These are phyloP conservation scores for Ditula angustiorana DNA, from an alignment of 2,888 invertebrate species.

Conservation along the genomic window DNA sequence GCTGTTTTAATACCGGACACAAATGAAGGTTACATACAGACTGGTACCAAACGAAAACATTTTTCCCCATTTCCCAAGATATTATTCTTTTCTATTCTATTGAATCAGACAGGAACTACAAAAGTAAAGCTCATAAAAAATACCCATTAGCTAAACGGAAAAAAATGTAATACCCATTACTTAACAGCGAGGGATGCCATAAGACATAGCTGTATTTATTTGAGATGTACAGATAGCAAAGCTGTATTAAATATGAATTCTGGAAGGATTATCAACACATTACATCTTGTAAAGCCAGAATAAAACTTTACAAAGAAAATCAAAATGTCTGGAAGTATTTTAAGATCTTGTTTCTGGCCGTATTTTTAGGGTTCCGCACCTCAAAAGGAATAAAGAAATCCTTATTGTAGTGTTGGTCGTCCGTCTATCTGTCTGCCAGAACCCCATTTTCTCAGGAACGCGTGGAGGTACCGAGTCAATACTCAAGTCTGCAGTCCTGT, in stretches of 20 bases:
- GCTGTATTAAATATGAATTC: slow-evolving; percentile 19
- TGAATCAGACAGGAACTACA: slow-evolving; percentile 42
- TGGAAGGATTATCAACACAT: slow-evolving; percentile 19
- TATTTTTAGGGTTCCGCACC: too few species aligned
- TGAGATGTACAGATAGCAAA: slow-evolving; percentile 17
- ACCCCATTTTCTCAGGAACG: too few species aligned
- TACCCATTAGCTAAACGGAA: slow-evolving; percentile 64
- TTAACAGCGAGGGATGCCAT: slow-evolving; percentile 46
- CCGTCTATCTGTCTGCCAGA: too few species aligned
- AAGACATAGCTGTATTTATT: slow-evolving; percentile 50
- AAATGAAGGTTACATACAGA: not conserved
- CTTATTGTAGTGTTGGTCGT: too few species aligned
- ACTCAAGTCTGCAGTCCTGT: too few species aligned
- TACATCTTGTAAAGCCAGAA: not conserved
- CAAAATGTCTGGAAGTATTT: too few species aligned
- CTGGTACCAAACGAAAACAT: not conserved
- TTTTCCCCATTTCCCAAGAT: slow-evolving; percentile 6
- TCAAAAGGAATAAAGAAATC: too few species aligned
- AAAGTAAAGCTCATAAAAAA: slow-evolving; percentile 53
- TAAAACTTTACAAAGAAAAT: not conserved
- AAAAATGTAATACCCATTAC: slow-evolving; percentile 45
- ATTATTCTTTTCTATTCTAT: slow-evolving; percentile 17
- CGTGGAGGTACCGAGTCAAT: too few species aligned
- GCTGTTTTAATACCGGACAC: not conserved
- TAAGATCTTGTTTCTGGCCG: too few species aligned